Base-by-base conservation (phyloP, 2,888 invertebrate genomes). In the Drosophila mettleri region DNA sequence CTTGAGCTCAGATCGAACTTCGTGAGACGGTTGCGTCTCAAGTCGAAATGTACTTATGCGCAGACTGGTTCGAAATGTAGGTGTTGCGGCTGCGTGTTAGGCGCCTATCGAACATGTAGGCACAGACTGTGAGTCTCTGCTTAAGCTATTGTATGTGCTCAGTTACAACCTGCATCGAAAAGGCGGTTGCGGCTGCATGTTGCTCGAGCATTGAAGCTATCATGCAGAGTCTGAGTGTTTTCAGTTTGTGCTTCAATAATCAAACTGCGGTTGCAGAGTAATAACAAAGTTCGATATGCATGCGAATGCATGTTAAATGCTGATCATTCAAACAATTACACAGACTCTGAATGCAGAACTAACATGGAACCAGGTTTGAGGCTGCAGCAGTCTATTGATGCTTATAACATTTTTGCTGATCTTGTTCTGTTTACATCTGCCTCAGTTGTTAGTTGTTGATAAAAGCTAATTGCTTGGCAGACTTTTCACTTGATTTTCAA, bases 141-240 rank as follows among this genome's bases (percentile, higher is more conserved):
- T 20, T 39, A 20, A 7, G 6, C 8, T 22, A 7, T 14, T 22
- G 3, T 14, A 20, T 12, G 29, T 29, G 7, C 0, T 18, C 22
- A 7, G 8, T 43, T 36, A 27, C 16, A 51, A 12, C 16, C 41
- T 16, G 14, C 53, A 22, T 72, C 2, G 61, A 58, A 22, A 9
- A 0, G 10, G 12, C 20, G 41, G 61, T 60, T 72, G 53, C 31
- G 12, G 33, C n/a, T 34, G 57, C 43, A 38, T 39, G 27, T 14
- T 27, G 22, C n/a, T 43, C 41, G 9, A 43, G n/a, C 24, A 16
- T 36, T 8, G 0, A 12, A 12, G 48, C 43, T 22, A 41, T 22
- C 38, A 8, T 5, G 8, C 29, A 29, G 29, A 29, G 6, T 3
- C 24, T 24, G 24, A 24, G 24, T 24, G 24, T 29, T 8, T 5